A percentile compares a stretch with the other conserved stretches of the same genome.
phyloP scores from a whole-genome alignment of 2,113 vertebrate species.

The Gymnorhina tibicen region DNA sequence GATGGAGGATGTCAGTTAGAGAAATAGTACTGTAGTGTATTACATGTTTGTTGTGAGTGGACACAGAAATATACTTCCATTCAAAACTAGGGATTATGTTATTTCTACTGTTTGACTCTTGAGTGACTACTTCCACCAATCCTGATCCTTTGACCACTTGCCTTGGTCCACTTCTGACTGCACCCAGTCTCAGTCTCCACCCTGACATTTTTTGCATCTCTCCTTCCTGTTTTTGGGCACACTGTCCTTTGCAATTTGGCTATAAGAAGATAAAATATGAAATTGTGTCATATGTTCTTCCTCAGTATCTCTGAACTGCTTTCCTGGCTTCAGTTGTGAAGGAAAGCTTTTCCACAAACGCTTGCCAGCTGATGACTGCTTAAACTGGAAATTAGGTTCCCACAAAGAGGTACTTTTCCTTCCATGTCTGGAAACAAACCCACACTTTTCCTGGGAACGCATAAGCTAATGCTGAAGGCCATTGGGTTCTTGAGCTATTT shows the following conservation, averaged over 20 bases:
- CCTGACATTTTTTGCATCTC: neutral
- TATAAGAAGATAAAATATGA: neutral
- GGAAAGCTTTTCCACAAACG: slow-evolving; percentile 19
- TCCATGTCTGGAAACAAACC: neutral
- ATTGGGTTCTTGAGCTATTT: neutral
- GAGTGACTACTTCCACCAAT: rapidly evolving
- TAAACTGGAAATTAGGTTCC: neutral
- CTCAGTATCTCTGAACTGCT: neutral
- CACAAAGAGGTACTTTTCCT: neutral
- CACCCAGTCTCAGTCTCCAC: neutral
- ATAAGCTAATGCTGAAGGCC: neutral
- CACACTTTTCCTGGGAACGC: neutral
- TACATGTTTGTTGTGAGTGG: neutral
- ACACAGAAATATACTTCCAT: neutral
- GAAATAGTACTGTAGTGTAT: neutral
- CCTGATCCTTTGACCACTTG: neutral
- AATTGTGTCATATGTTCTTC: neutral
- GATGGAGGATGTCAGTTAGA: neutral
- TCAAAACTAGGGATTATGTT: neutral
- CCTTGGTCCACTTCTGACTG: neutral
- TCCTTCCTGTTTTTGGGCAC: neutral
- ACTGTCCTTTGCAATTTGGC: neutral
- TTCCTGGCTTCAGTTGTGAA: neutral
- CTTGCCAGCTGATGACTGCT: slow-evolving; percentile 15
- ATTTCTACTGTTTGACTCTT: neutral